Percentiles rank a stretch among this genome's conserved stretches.
Evolutionary conservation across 2,113 vertebrate species (phyloP).

Genomic region (Rissa tridactyla): DNA sequence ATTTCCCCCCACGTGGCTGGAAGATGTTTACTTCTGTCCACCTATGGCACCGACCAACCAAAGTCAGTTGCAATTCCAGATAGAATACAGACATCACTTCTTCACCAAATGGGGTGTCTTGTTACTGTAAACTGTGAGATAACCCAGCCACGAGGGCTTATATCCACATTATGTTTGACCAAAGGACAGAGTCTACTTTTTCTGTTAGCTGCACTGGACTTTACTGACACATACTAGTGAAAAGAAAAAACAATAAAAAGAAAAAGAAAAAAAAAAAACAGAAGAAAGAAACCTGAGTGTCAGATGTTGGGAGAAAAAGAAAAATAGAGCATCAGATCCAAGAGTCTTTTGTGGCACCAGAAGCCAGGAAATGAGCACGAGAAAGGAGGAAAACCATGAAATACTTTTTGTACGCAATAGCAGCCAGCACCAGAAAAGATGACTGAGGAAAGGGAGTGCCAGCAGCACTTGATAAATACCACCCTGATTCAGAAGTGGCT

Average conservation of each 20-base stretch:
- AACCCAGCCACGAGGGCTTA: not conserved
- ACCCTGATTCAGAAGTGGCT: not conserved
- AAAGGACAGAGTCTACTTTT: not conserved
- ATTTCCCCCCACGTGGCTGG: not conserved
- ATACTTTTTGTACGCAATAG: not conserved
- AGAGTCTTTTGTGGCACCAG: not conserved
- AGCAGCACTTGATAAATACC: not conserved
- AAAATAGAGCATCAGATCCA: not conserved
- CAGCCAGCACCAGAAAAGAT: not conserved
- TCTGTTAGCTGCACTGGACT: not conserved
- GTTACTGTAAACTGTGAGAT: not conserved
- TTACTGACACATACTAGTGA: not conserved
- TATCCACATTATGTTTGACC: not conserved
- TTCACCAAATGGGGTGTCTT: not conserved
- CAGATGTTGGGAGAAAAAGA: not conserved
- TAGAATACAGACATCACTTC: not conserved
- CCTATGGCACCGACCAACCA: not conserved
- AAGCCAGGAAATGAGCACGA: not conserved
- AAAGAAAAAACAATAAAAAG: too few relatives aligned
- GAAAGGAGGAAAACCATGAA: not conserved
- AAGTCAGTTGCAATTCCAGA: not conserved
- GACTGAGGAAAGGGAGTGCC: not conserved
- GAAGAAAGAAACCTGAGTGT: not conserved
- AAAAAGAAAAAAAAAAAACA: not conserved
- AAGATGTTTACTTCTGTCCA: not conserved